Conservation (phyloP, 2,797 vertebrate species). For the Sciurus vulgaris region DNA sequence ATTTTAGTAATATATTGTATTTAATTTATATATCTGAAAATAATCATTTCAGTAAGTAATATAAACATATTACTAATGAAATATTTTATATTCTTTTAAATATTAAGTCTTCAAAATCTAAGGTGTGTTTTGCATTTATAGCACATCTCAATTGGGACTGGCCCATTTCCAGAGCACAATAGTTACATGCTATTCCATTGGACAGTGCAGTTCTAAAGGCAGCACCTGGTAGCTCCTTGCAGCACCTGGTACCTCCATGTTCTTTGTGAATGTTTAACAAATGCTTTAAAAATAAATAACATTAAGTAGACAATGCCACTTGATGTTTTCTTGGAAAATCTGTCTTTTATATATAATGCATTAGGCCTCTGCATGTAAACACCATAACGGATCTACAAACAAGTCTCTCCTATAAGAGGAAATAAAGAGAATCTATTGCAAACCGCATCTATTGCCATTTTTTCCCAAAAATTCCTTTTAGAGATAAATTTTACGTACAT, state of each 20-base stretch:
- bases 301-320: background rate
- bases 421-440: background rate
- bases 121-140: background rate
- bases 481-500: background rate
- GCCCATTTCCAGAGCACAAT: background rate
- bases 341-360: background rate
- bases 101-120: background rate
- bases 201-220: background rate
- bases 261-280: background rate
- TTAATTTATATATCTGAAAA: background rate
- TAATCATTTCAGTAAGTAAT: background rate
- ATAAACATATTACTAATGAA: background rate
- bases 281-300: background rate
- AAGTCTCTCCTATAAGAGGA: background rate
- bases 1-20: background rate
- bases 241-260: background rate
- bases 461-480: background rate
- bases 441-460: background rate
- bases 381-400: background rate
- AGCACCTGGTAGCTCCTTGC: background rate
- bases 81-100: background rate
- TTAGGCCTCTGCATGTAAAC: background rate
- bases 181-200: background rate
- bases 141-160: background rate
- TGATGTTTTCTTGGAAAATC: background rate